Percentiles rank a stretch among this genome's conserved stretches.
These are phyloP conservation scores for Drosophila fuyamai DNA, from an alignment of 1,140 invertebrate species.

Conservation along the genomic window DNA sequence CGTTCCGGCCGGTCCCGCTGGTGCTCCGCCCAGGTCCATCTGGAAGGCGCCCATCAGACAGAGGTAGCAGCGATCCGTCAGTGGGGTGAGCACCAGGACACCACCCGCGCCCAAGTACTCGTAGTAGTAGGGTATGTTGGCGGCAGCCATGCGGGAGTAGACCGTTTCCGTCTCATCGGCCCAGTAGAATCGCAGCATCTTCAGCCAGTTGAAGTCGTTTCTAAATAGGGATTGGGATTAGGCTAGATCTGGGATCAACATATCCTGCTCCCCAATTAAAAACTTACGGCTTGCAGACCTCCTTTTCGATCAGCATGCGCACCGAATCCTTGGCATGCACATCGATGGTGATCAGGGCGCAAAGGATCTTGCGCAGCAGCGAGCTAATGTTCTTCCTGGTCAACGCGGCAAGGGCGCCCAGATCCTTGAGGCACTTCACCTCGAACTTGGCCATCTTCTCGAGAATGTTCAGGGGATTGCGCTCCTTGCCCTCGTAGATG, in stretches of 20 bases:
- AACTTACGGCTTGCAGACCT: constrained; percentile 87
- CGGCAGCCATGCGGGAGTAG: constrained; percentile 91
- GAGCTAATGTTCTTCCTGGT: constrained; percentile 90
- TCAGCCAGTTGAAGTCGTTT: constrained; percentile 94
- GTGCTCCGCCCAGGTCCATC: constrained; percentile 93
- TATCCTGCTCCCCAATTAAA: no score
- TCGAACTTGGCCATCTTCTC: constrained; percentile 89
- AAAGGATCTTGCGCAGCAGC: constrained; percentile 90
- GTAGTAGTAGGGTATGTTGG: constrained; percentile 94
- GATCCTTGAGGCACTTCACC: constrained; percentile 89
- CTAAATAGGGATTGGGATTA: constrained; percentile 77
- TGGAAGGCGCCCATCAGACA: constrained; percentile 95
- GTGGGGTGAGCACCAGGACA: constrained; percentile 91
- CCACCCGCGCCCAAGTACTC: constrained; percentile 95
- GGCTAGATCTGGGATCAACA: no score
- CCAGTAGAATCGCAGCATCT: constrained; percentile 97
- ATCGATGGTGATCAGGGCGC: constrained; percentile 94
- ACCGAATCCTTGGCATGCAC: constrained; percentile 95
- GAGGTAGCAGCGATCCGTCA: constrained; percentile 93
- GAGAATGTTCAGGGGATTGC: constrained; percentile 74
- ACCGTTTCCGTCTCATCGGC: constrained; percentile 91
- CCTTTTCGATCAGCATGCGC: constrained; percentile 89
- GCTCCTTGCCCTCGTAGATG: constrained; percentile 87
- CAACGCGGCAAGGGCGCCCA: constrained; percentile 91
- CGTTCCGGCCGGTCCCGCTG: constrained; percentile 94